These are phyloP conservation scores for Microcebus murinus DNA, from an alignment of 2,113 vertebrate species.

Conservation along the genomic window DNA sequence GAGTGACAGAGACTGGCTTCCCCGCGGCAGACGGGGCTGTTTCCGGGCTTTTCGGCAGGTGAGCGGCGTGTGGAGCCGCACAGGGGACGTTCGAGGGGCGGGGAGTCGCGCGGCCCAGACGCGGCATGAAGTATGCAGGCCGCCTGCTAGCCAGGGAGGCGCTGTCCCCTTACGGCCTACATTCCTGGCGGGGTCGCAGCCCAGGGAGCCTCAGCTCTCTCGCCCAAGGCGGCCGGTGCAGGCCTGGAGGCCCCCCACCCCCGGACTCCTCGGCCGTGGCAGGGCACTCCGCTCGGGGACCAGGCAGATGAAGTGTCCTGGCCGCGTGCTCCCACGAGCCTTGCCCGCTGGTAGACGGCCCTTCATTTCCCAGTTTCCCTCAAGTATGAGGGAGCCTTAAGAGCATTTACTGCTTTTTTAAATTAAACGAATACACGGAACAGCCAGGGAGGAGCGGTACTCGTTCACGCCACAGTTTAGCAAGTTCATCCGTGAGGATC, in stretches of 20 bases:
- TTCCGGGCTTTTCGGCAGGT: slow-evolving; percentile 3
- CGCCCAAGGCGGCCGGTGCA: too few relatives aligned
- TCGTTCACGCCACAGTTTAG: background rate
- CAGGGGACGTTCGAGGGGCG: background rate
- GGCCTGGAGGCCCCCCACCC: too few relatives aligned
- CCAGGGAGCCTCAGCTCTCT: too few relatives aligned
- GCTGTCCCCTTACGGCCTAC: too few relatives aligned
- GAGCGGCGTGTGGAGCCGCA: background rate
- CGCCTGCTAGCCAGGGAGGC: background rate
- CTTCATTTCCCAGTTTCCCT: background rate
- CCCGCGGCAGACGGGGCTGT: background rate
- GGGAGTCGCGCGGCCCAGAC: background rate
- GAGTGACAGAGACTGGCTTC: background rate
- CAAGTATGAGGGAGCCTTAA: background rate
- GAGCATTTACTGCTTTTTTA: background rate
- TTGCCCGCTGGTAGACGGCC: background rate
- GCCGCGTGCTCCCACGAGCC: background rate
- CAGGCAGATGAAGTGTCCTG: background rate
- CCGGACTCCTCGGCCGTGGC: background rate
- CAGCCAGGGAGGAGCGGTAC: background rate
- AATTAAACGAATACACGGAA: background rate
- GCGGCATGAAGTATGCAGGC: too few relatives aligned
- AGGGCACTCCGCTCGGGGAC: background rate
- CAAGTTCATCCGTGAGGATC: background rate
- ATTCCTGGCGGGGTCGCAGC: too few relatives aligned